These are phyloP conservation scores for Ceratotherium simum DNA, from an alignment of 2,113 vertebrate genomes.

Conservation along the genomic window DNA sequence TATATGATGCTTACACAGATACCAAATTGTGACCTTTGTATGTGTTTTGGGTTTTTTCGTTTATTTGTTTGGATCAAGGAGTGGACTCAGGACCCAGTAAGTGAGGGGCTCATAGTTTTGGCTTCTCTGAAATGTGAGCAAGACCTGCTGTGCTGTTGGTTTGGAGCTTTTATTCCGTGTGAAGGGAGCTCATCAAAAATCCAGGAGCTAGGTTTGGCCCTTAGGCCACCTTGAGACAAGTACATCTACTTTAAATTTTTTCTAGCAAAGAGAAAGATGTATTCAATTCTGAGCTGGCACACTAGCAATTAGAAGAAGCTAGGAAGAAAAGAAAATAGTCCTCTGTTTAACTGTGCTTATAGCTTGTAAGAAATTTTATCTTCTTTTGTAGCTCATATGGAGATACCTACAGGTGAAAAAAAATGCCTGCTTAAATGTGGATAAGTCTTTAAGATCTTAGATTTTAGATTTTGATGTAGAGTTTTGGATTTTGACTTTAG, in stretches of 20 bases:
- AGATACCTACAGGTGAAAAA: background rate
- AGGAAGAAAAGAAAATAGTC: background rate
- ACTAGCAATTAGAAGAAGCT: conserved; percentile 31
- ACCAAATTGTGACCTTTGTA: background rate
- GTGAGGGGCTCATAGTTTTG: background rate
- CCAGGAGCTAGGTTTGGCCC: background rate
- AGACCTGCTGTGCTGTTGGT: background rate
- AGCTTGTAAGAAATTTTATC: background rate
- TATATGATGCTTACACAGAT: conserved; percentile 1
- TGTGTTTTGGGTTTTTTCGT: background rate
- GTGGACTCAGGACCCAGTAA: background rate
- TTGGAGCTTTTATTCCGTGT: background rate
- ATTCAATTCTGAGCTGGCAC: background rate
- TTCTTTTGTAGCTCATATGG: background rate
- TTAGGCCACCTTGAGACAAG: background rate
- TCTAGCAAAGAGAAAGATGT: background rate
- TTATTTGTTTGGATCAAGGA: conserved; percentile 12
- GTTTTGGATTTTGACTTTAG: background rate
- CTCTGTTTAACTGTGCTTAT: background rate
- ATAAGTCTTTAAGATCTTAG: background rate
- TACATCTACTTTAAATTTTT: background rate
- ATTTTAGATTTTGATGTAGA: background rate
- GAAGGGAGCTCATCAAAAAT: conserved; percentile 6
- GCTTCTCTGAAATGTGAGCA: background rate
- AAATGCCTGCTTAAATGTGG: background rate